Conservation (phyloP, 2,888 invertebrate species). For the Hipparchia sbordonii region DNA sequence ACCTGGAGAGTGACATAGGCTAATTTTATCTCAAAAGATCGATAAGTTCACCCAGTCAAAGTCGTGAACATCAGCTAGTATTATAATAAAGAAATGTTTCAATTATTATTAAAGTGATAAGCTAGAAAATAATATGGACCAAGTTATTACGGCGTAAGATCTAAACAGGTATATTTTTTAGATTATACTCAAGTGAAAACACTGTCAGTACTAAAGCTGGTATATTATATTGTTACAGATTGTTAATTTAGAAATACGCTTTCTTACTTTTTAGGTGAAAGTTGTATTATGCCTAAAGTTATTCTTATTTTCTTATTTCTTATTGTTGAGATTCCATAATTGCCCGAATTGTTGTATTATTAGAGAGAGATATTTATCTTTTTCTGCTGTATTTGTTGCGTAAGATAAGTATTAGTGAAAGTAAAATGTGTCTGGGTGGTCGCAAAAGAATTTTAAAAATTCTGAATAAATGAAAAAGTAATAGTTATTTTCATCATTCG, state of each 20-base stretch:
- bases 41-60: too few species aligned
- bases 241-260: slow-evolving; percentile 77
- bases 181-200: slow-evolving; percentile 19
- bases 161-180: slow-evolving; percentile 5
- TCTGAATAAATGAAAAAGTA: background rate
- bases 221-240: slow-evolving; percentile 59
- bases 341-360: slow-evolving; percentile 17
- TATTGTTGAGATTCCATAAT: slow-evolving; percentile 21
- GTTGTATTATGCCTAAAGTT: slow-evolving; percentile 45
- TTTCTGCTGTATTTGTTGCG: slow-evolving; percentile 27
- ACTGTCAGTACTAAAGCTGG: slow-evolving; percentile 24
- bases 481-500: too few species aligned
- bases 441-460: background rate
- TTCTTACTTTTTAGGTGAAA: slow-evolving; percentile 68
- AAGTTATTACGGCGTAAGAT: slow-evolving; percentile 10
- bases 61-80: too few species aligned
- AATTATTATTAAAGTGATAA: slow-evolving; percentile 1
- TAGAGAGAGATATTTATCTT: slow-evolving; percentile 12
- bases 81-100: background rate
- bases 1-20: too few species aligned
- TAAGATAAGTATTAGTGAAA: slow-evolving; percentile 25
- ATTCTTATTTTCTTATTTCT: background rate
- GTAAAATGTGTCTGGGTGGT: slow-evolving; percentile 4
- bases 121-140: slow-evolving; percentile 1
- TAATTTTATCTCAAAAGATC: too few species aligned